Evolutionary conservation across 2,888 invertebrate genomes (phyloP), one percentile per base, ranked within the genome.

Genomic region (Melangyna quadrimaculata): DNA sequence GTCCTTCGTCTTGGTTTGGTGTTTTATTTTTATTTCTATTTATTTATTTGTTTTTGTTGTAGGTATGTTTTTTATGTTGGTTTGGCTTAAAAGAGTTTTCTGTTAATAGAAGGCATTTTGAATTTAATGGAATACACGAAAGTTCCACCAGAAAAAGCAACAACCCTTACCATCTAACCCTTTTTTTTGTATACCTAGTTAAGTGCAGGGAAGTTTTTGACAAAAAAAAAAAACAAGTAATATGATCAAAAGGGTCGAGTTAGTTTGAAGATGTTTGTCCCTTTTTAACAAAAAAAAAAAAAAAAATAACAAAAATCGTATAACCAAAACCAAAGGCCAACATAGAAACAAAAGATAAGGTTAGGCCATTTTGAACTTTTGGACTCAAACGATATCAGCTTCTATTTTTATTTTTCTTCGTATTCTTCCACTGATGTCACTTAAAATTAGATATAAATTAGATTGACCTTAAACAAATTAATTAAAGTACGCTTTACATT

Each of bases 201-300:
- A 67, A 67, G 51, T 51, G 51, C 22, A 67, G 32, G 19, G 10
- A 67, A 67, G 35, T 35, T 43, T 1, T 1, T n/a, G 8, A 37
- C 22, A 22, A 59, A 22, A 17, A 37, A 6, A 65, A 19, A 22
- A 67, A 22, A 51, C 43, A 69, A 53, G 35, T 74, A 55, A 69
- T 74, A 53, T 43, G 69, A 61, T 45, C 40, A 63, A 74, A 61
- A 73, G 61, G 79, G 74, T 74, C 53, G 61, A 67, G 74, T n/a
- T 73, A 51, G 32, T 51, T 53, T 69, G 69, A 40, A 67, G 73
- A 73, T 61, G 43, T 69, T 69, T 74, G 61, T 53, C 61, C 73
- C 19, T 67, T 67, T 67, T 40, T 27, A 22, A 59, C 10, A 32
- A 51, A 45, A n/a, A 14, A 53, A 27, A 22, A 40, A 61, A 22